Conservation (phyloP, 2,113 vertebrate species). For the Empidonax traillii region DNA sequence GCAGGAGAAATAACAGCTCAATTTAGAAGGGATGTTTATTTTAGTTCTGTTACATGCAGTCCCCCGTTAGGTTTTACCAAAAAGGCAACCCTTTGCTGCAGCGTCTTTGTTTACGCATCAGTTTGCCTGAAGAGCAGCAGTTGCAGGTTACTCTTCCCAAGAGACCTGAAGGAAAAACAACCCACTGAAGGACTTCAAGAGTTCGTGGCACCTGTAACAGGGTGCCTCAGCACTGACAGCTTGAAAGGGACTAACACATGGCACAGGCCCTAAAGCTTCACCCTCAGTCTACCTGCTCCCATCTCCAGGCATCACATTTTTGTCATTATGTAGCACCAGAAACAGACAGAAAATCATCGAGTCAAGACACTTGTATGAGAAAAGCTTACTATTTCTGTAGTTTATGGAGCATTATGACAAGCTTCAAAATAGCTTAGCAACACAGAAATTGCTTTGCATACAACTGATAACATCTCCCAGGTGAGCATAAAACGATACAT, state of each 20-base stretch:
- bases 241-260: not conserved
- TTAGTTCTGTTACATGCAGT: not conserved
- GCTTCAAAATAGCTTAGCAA: not conserved
- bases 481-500: not conserved
- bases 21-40: not conserved
- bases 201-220: not conserved
- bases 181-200: not conserved
- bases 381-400: not conserved
- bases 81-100: not conserved
- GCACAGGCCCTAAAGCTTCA: not conserved
- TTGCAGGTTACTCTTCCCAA: not conserved
- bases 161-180: not conserved
- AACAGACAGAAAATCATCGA: not conserved
- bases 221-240: not conserved
- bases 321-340: not conserved
- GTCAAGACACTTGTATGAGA: not conserved
- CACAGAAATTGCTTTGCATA: not conserved
- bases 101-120: fast-evolving
- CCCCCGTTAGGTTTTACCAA: not conserved
- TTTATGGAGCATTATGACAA: slow-evolving; percentile 13
- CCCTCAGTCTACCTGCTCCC: not conserved
- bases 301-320: not conserved
- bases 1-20: not conserved
- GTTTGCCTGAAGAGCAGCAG: not conserved
- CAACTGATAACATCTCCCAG: slow-evolving; percentile 31